Conservation (phyloP, 2,113 vertebrate genomes). For the Dipodomys merriami region DNA sequence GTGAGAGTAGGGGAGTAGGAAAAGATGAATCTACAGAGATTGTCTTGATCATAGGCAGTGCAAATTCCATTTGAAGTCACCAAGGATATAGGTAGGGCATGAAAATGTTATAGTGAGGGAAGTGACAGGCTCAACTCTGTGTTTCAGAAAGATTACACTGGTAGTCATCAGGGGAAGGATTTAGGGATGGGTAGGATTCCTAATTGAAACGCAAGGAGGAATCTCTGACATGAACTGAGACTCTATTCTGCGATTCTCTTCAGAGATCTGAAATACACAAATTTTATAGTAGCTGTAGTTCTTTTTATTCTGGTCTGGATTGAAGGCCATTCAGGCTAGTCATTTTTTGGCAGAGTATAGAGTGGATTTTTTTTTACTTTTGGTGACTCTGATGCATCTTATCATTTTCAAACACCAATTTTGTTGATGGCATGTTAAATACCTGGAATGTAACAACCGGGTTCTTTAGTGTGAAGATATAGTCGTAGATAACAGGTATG, state of each 20-base stretch:
- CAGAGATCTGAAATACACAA: not conserved
- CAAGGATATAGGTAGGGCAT: not conserved
- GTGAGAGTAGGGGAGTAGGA: not conserved
- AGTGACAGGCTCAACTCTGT: conserved; percentile 1
- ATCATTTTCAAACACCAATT: not conserved
- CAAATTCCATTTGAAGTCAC: conserved; percentile 46
- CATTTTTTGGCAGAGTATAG: not conserved
- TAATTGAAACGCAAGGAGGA: not conserved
- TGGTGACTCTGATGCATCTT: not conserved
- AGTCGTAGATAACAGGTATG: not conserved
- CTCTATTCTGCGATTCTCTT: not conserved
- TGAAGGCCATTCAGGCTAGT: not conserved
- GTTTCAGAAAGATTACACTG: not conserved
- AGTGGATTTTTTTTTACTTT: conserved; percentile 27
- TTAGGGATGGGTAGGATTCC: not conserved
- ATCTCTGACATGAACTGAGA: conserved; percentile 12
- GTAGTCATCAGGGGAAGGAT: not conserved
- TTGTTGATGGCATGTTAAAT: not conserved
- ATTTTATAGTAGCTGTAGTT: not conserved
- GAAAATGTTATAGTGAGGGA: not conserved
- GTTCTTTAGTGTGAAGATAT: not conserved
- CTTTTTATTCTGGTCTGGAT: not conserved
- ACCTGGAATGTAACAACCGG: not conserved
- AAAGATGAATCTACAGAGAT: not conserved
- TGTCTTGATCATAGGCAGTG: conserved; percentile 12